These are phyloP conservation scores for Trichogramma evanescens DNA, from an alignment of 2,888 invertebrate genomes.

Conservation along the genomic window DNA sequence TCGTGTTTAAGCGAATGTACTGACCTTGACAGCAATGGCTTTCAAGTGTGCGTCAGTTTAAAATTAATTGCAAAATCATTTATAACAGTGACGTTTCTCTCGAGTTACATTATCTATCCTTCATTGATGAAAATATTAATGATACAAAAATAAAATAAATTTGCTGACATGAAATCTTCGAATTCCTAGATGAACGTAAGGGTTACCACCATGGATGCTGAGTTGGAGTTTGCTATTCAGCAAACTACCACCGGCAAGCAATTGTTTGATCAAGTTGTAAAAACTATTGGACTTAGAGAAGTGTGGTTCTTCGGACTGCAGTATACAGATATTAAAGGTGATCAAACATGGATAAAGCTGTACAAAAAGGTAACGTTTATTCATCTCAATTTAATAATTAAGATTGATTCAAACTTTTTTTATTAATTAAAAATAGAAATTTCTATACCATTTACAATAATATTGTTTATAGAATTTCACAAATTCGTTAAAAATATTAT, in stretches of 20 bases:
- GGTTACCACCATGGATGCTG: constrained; percentile 99
- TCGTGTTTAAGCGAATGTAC: too few species aligned
- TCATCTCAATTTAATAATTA: not conserved
- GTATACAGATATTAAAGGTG: constrained; percentile 97
- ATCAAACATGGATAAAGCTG: constrained; percentile 96
- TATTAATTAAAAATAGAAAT: too few species aligned
- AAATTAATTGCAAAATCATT: too few species aligned
- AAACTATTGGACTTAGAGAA: constrained; percentile 97
- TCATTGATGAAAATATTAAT: not conserved
- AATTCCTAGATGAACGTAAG: constrained; percentile 86
- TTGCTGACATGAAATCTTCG: constrained; percentile 22
- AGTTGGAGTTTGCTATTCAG: constrained; percentile 99
- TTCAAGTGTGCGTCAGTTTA: too few species aligned
- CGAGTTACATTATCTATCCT: not conserved
- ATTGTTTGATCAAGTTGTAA: constrained; percentile 99
- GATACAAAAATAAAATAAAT: not conserved
- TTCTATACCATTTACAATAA: too few species aligned
- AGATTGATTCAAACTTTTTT: too few species aligned
- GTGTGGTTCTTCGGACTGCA: constrained; percentile 99
- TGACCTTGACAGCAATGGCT: too few species aligned
- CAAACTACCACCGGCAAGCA: constrained; percentile 99
- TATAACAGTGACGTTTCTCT: not conserved
- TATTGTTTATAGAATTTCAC: too few species aligned
- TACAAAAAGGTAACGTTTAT: constrained; percentile 89
- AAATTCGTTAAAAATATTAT: too few species aligned